Evolutionary conservation across 2,797 vertebrate species (phyloP).

Genomic region (Lophotriccus pileatus): DNA sequence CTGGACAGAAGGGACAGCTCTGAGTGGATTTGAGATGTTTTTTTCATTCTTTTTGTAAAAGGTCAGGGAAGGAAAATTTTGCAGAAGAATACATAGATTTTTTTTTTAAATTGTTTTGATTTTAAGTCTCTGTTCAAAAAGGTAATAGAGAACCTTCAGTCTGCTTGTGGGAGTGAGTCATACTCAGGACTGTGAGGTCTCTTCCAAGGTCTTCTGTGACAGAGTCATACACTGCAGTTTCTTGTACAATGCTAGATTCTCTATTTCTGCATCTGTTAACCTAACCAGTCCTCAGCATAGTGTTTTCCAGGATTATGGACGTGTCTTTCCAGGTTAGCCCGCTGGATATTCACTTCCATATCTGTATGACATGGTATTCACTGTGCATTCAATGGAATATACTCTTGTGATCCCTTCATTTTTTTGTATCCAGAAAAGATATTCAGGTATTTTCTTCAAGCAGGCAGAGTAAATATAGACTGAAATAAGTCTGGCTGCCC

Average conservation of each 20-base stretch:
- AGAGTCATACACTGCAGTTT: background rate
- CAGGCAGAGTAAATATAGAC: background rate
- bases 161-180: background rate
- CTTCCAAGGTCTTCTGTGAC: background rate
- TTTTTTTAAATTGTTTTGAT: background rate
- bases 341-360: background rate
- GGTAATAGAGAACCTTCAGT: background rate
- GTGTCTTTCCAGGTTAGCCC: background rate
- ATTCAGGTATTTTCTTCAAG: background rate
- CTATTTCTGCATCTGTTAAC: background rate
- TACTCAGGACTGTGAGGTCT: background rate
- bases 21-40: background rate
- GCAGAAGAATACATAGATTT: background rate
- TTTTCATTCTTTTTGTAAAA: background rate
- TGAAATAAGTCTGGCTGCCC: background rate
- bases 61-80: background rate
- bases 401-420: background rate
- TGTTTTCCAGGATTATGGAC: background rate
- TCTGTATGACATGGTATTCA: fast-evolving
- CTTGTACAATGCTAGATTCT: background rate
- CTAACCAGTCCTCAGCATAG: background rate
- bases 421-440: background rate
- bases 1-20: background rate
- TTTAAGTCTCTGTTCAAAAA: background rate
- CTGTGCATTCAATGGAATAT: background rate